A percentile compares a stretch with the other conserved stretches of the same genome.
Evolutionary conservation across 2,113 vertebrate species (phyloP).

Genomic region (Labeo rohita): DNA sequence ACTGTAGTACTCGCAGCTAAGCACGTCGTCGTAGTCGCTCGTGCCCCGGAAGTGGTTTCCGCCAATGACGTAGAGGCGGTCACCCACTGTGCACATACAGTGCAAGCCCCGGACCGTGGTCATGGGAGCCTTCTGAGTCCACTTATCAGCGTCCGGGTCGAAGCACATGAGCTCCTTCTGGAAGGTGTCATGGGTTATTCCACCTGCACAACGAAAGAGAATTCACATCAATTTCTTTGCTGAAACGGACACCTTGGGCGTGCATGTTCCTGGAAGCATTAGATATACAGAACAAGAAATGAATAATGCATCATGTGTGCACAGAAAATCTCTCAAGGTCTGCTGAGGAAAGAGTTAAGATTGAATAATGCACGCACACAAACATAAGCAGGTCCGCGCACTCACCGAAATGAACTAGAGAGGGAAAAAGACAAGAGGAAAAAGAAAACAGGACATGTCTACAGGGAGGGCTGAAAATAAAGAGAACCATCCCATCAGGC

Average conservation of each 20-base stretch:
- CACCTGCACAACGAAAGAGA: conserved; percentile 75
- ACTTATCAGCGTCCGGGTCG: conserved; percentile 96
- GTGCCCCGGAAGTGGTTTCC: conserved; percentile 99
- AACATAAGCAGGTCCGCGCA: conserved; percentile 24
- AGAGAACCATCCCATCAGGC: conserved; percentile 80
- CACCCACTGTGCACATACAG: conserved; percentile 98
- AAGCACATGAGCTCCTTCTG: conserved; percentile 99
- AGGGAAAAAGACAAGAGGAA: conserved; percentile 29
- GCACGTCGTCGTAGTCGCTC: conserved; percentile 97
- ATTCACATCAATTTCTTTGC: conserved; percentile 32
- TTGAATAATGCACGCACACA: conserved; percentile 23
- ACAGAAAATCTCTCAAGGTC: conserved; percentile 3
- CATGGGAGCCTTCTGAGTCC: conserved; percentile 98
- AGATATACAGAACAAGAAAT: conserved; percentile 11
- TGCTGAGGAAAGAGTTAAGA: not conserved
- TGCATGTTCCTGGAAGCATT: not conserved
- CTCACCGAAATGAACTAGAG: not conserved
- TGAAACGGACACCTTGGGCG: not conserved
- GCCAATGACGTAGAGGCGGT: conserved; percentile 96
- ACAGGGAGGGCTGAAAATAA: conserved; percentile 83
- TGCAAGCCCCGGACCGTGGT: conserved; percentile 97
- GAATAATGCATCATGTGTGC: not conserved
- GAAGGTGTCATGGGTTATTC: conserved; percentile 98
- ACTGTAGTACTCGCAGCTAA: conserved; percentile 98
- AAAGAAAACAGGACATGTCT: conserved; percentile 80